Evolutionary conservation across 2,888 invertebrate genomes (phyloP).

Genomic region (Malthinus seriepunctatus): DNA sequence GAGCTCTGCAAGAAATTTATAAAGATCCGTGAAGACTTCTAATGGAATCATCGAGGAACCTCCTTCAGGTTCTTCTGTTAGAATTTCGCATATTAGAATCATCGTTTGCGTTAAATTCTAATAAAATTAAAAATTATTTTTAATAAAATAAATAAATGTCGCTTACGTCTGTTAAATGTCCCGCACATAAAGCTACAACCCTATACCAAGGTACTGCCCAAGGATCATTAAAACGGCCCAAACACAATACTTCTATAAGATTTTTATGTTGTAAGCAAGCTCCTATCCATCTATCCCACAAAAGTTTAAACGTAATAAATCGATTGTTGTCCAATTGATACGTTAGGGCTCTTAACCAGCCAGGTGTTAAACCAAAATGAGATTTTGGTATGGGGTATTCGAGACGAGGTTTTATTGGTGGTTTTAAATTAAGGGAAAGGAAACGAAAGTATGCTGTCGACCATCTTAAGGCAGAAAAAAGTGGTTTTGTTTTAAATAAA

Average conservation of each 20-base stretch:
- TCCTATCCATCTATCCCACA: conserved; percentile 64
- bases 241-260: conserved; percentile 68
- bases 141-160: too few relatives aligned
- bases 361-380: conserved; percentile 76
- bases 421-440: conserved; percentile 73
- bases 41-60: conserved; percentile 75
- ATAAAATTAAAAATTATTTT: conserved; percentile 26
- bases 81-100: conserved; percentile 77
- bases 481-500: neutral
- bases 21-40: conserved; percentile 64
- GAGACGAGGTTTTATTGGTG: conserved; percentile 78
- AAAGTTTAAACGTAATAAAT: conserved; percentile 49
- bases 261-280: conserved; percentile 67
- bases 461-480: conserved; percentile 72
- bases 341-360: conserved; percentile 76
- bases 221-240: conserved; percentile 69
- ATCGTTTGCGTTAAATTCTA: conserved; percentile 77
- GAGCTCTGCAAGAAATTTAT: conserved; percentile 60
- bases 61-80: conserved; percentile 83
- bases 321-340: conserved; percentile 66
- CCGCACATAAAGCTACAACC: conserved; percentile 75
- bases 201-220: conserved; percentile 70
- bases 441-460: conserved; percentile 82
- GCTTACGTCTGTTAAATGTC: conserved; percentile 65
- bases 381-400: conserved; percentile 73